Evolutionary conservation across 2,888 invertebrate genomes (phyloP), one percentile per base, ranked within the genome.

Genomic region (Amblyjoppa proteus): DNA sequence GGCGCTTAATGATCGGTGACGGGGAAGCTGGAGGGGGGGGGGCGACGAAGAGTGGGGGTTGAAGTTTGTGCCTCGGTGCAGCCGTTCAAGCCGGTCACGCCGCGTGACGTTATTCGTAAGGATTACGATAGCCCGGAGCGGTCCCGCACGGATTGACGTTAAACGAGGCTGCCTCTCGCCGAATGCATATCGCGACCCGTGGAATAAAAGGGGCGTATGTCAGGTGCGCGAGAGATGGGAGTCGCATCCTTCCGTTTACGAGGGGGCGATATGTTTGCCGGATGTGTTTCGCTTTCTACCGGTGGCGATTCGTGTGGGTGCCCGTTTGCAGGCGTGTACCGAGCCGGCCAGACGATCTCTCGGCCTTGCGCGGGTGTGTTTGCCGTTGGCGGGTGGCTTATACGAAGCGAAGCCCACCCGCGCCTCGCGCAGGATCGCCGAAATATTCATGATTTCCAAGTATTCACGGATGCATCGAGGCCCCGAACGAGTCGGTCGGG

Each of bases 71-170:
- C 11, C 20, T 56, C 20, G n/a, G 25, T 3, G 6, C 9, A 20
- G n/a, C 56, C 5, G 25, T 51, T 11, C 41, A 1, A 41, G 41
- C 41, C 11, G 41, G 41, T 9, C 41, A 41, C 28, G 9, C 25
- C 45, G 66, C 56, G 38, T 49, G 11, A 31, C 28, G 69, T 77
- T 69, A 81, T 84, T 81, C 81, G 38, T 38, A 45, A 56, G 84
- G 81, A 84, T 84, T 81, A 77, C 73, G 69, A 51, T 53, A 13
- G 49, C 61, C 58, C 61, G 51, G 73, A 84, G 77, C 38, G 51
- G 76, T 20, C 51, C 38, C 45, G n/a, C 41, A 45, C n/a, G 68
- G 56, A 77, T 86, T 45, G 81, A 75, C 74, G 64, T 77, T 78
- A 49, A 61, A 49, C 49, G 58, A 13, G 9, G 16, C 51, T 73